phyloP scores from a whole-genome alignment of 2,797 vertebrate species.

The Setipinna tenuifilis region DNA sequence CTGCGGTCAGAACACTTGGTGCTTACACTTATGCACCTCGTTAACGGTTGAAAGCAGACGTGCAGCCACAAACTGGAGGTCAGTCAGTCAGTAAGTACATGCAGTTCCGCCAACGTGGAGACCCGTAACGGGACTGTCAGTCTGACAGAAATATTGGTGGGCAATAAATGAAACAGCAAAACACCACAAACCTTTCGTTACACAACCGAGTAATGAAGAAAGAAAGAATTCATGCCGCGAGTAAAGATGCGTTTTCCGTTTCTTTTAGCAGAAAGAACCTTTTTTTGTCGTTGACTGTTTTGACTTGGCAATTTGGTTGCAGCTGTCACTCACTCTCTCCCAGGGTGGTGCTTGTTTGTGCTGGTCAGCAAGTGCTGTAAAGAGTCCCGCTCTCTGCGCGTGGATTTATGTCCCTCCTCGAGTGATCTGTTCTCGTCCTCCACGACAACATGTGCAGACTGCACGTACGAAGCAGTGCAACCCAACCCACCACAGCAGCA shows the following conservation, averaged over 20 bases:
- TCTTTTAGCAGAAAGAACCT: background rate
- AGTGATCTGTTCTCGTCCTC: slow-evolving; percentile 48
- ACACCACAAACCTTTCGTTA: slow-evolving; percentile 15
- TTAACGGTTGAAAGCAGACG: too few species aligned
- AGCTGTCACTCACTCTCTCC: background rate
- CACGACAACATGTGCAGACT: slow-evolving; percentile 39
- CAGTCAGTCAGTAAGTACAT: background rate
- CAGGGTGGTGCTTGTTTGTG: background rate
- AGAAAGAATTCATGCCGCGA: slow-evolving; percentile 11
- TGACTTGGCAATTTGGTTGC: background rate
- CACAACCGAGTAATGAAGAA: background rate
- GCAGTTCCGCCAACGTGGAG: background rate
- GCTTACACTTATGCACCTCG: too few species aligned
- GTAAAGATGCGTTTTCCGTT: background rate
- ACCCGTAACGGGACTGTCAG: slow-evolving; percentile 47
- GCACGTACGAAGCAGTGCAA: slow-evolving; percentile 65
- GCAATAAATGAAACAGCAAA: background rate
- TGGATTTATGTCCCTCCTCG: slow-evolving; percentile 30
- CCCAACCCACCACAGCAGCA: slow-evolving; percentile 32
- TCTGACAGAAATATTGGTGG: background rate
- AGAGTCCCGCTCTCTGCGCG: slow-evolving; percentile 34
- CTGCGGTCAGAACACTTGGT: too few species aligned
- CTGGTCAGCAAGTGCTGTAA: background rate
- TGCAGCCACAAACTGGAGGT: background rate
- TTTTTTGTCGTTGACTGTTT: background rate